Evolutionary conservation across 2,797 vertebrate genomes (phyloP), one percentile per base, ranked within the genome.

Genomic region (Neostethus bicornis): DNA sequence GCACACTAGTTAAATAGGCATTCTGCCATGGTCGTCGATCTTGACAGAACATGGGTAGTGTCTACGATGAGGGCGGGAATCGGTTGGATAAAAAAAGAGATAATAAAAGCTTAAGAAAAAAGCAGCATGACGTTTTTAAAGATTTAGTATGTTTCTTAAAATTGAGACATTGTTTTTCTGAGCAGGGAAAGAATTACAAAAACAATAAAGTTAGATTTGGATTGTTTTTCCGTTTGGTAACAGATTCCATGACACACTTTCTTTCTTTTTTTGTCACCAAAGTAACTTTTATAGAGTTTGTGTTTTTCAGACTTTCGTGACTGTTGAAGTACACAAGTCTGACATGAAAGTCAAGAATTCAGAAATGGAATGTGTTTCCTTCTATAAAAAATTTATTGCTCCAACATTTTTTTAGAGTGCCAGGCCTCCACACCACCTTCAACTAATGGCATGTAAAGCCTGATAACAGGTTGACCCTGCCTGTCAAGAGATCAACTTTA

Each of bases 331-430:
- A 12, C 6, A 19, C 1, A 13, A n/a, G 24, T 25, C 17, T 7
- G 45, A 20, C 29, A 31, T 19, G 46, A 37, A 50, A 56, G 35
- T 4, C 21, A 31, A 61, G 25, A 14, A 25, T 21, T 32, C 21
- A 51, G 5, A 20, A 13, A 17, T 2, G 46, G 28, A 59, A 21
- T 32, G 57, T 28, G 34, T 61, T 46, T 69, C 46, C 35, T 4
- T 60, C 52, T 24, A 32, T 57, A 47, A 61, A 46, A 29, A 21
- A 35, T 41, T 58, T 47, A 56, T 37, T 61, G 41, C 42, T 42
- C 50, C 42, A 4, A 11, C 2, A 2, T 10, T n/a, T 49, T 63
- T 61, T 13, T 54, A 34, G 19, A 31, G 8, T 24, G 45, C 29
- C 44, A n/a, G n/a, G 46, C 43, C 35, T 5, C 9, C 25, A 8